Evolutionary conservation across 2,113 vertebrate genomes (phyloP).

Genomic region (Tapirus terrestris): DNA sequence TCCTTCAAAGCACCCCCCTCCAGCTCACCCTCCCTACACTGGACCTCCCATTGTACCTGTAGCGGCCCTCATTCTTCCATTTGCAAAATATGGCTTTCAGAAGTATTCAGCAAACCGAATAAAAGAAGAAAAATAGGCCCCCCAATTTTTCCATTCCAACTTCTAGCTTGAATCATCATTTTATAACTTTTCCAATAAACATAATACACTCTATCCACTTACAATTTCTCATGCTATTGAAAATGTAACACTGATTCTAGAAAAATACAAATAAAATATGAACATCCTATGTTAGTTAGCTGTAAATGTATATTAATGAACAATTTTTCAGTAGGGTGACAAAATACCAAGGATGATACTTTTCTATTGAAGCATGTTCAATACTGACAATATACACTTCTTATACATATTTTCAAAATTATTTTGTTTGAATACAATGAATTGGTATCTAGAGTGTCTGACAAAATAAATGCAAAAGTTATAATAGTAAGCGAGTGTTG

Average conservation of each 20-base stretch:
- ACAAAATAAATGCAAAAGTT: neutral
- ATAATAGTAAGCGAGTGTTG: neutral
- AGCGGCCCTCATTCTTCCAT: neutral
- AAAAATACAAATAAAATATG: slow-evolving; percentile 2
- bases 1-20: neutral
- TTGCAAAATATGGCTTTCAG: neutral
- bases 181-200: neutral
- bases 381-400: neutral
- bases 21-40: neutral
- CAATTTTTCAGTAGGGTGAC: neutral
- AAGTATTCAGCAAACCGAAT: neutral
- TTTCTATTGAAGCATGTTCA: neutral
- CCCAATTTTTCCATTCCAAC: neutral
- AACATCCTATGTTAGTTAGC: neutral
- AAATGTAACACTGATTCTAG: neutral
- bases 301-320: neutral
- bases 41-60: neutral
- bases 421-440: neutral
- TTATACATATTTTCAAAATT: neutral
- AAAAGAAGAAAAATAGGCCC: neutral
- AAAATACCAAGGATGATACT: neutral
- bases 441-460: neutral
- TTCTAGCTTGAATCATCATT: neutral
- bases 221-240: neutral
- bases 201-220: neutral